Conservation (phyloP, 2,113 vertebrate species). For the Pygoscelis adeliae region DNA sequence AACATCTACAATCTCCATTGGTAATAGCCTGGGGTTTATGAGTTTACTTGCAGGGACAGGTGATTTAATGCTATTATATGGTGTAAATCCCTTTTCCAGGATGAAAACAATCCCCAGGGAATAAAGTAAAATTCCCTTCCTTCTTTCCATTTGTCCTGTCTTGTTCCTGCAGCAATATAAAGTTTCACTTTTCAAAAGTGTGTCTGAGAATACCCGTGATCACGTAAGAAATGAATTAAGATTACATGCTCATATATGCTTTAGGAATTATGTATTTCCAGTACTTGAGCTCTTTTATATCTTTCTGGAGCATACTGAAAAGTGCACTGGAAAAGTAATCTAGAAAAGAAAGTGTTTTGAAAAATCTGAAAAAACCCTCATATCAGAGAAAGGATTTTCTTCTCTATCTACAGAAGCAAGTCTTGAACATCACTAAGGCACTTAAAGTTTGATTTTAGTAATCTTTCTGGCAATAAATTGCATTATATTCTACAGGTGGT, state of each 20-base stretch:
- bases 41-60: background rate
- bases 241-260: background rate
- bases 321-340: background rate
- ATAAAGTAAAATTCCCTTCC: background rate
- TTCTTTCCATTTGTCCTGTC: background rate
- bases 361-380: background rate
- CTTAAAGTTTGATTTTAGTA: background rate
- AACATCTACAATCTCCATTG: background rate
- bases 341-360: background rate
- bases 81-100: conserved; percentile 6
- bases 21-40: background rate
- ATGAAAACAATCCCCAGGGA: background rate
- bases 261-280: background rate
- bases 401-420: background rate
- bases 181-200: background rate
- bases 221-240: background rate
- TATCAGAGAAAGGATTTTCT: background rate
- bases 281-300: background rate
- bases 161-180: background rate
- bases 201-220: background rate
- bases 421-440: background rate
- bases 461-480: background rate
- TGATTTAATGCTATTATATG: background rate
- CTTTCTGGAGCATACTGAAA: background rate
- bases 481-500: background rate